phyloP scores from a whole-genome alignment of 2,113 vertebrate species.

The Alexandromys fortis region DNA sequence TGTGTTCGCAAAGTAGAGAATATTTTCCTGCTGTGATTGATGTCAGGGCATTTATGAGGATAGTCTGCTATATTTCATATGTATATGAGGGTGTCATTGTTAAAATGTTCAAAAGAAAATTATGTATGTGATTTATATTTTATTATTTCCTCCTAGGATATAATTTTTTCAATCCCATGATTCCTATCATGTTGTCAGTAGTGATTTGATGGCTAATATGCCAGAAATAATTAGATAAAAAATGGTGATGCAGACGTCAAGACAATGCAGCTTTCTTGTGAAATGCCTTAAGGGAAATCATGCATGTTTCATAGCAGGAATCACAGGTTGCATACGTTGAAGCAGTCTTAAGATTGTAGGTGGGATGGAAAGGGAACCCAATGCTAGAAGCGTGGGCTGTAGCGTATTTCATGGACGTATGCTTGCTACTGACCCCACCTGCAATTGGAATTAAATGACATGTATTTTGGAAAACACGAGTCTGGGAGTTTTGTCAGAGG shows the following conservation, averaged over 20 bases:
- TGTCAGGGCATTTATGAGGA: constrained; percentile 69
- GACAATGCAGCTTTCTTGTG: constrained; percentile 54
- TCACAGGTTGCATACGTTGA: not conserved
- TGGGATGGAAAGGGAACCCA: not conserved
- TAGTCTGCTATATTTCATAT: constrained; percentile 77
- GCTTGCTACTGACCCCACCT: constrained; percentile 52
- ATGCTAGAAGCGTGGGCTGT: not conserved
- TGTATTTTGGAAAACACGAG: not conserved
- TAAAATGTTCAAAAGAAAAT: constrained; percentile 75
- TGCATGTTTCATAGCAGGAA: not conserved
- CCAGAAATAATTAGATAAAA: constrained; percentile 80
- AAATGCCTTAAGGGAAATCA: constrained; percentile 46
- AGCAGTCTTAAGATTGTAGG: not conserved
- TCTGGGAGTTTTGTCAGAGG: constrained; percentile 30
- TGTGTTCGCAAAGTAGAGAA: constrained; percentile 45
- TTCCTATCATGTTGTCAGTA: constrained; percentile 69
- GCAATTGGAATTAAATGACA: constrained; percentile 52
- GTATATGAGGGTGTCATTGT: constrained; percentile 71
- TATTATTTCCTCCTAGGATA: constrained; percentile 75
- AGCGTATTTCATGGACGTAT: constrained; percentile 25
- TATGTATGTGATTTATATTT: constrained; percentile 80
- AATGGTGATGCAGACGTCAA: constrained; percentile 68
- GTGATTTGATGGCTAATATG: constrained; percentile 79
- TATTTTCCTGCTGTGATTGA: constrained; percentile 74
- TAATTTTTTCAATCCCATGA: constrained; percentile 66